A percentile compares a stretch with the other conserved stretches of the same genome.
phyloP scores from a whole-genome alignment of 2,797 vertebrate genomes.

The Macropus fuliginosus region DNA sequence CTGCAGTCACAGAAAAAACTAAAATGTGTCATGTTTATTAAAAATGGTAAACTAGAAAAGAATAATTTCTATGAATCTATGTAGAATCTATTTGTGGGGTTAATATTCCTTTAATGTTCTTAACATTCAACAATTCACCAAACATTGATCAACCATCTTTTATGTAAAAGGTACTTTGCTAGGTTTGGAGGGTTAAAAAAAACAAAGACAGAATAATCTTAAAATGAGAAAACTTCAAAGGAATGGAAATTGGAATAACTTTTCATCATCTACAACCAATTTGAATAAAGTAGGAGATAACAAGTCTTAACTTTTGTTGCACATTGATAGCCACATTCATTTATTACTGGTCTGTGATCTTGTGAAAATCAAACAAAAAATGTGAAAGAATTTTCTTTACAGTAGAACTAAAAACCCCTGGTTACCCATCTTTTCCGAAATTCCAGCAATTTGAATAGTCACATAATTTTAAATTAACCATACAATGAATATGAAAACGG shows the following conservation, averaged over 20 bases:
- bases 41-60: neutral
- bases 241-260: neutral
- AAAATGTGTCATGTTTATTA: neutral
- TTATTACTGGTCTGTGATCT: neutral
- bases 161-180: neutral
- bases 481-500: neutral
- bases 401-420: neutral
- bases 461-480: neutral
- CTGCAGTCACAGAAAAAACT: neutral
- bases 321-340: neutral
- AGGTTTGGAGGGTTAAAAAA: neutral
- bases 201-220: too few species aligned
- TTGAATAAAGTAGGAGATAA: neutral
- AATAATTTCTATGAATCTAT: neutral
- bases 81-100: too few species aligned
- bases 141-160: neutral
- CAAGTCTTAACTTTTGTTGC: neutral
- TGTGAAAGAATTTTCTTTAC: neutral
- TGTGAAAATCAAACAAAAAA: neutral
- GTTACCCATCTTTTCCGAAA: neutral
- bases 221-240: neutral
- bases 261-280: neutral
- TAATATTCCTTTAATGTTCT: neutral
- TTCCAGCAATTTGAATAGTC: neutral
- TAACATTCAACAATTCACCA: neutral